Evolutionary conservation across 2,888 invertebrate species (phyloP).

Genomic region (Cheilosia vernalis): DNA sequence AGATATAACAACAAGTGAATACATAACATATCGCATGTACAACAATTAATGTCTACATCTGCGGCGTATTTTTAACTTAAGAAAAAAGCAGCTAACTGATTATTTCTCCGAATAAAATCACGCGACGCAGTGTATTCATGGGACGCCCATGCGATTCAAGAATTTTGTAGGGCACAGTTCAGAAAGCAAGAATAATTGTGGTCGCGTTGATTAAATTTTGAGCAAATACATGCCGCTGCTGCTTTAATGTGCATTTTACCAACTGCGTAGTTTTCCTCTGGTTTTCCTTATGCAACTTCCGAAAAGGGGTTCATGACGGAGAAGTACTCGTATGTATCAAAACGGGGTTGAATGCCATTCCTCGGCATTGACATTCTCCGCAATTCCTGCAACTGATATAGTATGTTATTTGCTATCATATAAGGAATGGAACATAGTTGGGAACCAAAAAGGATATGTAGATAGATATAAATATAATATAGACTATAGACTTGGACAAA

Average conservation of each 20-base stretch:
- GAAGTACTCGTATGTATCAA: background rate
- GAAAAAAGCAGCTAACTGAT: background rate
- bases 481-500: too few relatives aligned
- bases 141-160: background rate
- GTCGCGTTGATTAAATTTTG: constrained; percentile 1
- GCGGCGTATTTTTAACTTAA: background rate
- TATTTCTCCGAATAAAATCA: constrained; percentile 23
- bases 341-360: too few relatives aligned
- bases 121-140: background rate
- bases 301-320: background rate
- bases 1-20: background rate
- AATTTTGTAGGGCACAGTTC: background rate
- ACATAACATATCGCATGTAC: background rate
- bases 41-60: background rate
- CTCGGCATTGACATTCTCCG: too few relatives aligned
- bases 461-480: too few relatives aligned
- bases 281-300: background rate
- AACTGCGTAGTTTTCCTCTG: constrained; percentile 22
- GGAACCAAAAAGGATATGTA: too few relatives aligned
- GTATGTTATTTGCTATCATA: too few relatives aligned
- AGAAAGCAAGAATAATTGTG: background rate
- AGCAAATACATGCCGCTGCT: background rate
- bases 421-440: too few relatives aligned
- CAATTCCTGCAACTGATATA: too few relatives aligned
- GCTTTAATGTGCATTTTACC: background rate